Conservation (phyloP, 1,140 invertebrate species). For the Bombus confusus region DNA sequence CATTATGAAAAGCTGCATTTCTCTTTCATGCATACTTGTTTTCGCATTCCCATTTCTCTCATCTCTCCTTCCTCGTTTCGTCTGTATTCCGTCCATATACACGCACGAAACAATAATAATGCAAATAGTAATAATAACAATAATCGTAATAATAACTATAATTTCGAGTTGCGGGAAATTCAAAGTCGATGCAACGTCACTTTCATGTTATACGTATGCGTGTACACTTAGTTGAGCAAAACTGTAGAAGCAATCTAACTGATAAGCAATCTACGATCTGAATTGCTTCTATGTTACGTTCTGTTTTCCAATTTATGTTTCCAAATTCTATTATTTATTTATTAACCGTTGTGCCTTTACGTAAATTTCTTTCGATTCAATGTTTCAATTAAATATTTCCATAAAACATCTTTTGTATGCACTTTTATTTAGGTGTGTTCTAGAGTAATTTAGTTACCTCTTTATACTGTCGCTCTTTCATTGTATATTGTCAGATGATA, state of each 20-base stretch:
- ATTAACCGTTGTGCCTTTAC: neutral
- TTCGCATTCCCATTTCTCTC: conserved; percentile 5
- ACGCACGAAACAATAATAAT: neutral
- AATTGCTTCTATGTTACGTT: too few relatives aligned
- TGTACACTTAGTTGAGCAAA: neutral
- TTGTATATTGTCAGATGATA: neutral
- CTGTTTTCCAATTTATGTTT: neutral
- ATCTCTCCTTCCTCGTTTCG: neutral
- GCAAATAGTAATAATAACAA: conserved; percentile 15
- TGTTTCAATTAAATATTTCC: neutral
- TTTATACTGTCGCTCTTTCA: neutral
- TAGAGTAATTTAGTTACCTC: neutral
- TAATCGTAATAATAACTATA: conserved; percentile 9
- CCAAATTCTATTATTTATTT: neutral
- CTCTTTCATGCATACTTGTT: conserved; percentile 9
- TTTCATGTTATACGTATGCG: neutral
- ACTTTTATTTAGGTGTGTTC: neutral
- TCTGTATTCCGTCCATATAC: too few relatives aligned
- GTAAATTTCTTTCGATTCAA: neutral
- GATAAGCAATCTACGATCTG: too few relatives aligned
- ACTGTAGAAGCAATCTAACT: too few relatives aligned
- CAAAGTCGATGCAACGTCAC: too few relatives aligned
- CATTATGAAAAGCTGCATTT: conserved; percentile 24
- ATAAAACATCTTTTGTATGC: neutral
- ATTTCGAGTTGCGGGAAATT: neutral